A percentile compares a stretch with the other conserved stretches of the same genome.
phyloP scores from a whole-genome alignment of 2,888 invertebrate species.

The Drosophila cyrtoloma region DNA sequence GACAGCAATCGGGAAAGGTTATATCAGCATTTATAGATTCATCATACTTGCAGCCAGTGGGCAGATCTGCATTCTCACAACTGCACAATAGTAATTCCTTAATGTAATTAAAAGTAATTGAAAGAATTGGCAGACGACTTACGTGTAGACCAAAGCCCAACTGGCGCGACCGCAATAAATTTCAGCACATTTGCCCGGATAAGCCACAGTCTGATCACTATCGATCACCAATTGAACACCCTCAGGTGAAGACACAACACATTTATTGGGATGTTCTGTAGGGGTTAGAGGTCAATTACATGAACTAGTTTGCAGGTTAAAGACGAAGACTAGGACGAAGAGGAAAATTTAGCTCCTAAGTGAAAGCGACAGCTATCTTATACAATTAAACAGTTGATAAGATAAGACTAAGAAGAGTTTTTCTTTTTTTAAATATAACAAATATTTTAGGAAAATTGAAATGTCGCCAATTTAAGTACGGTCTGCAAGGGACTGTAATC shows the following conservation, averaged over 20 bases:
- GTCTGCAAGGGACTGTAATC: background rate
- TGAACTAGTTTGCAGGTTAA: background rate
- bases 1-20: constrained; percentile 50
- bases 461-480: background rate
- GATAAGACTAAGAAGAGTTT: too few species aligned
- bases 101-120: background rate
- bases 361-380: background rate
- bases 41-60: constrained; percentile 28
- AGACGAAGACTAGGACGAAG: background rate
- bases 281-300: background rate
- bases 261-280: constrained; percentile 43
- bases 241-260: constrained; percentile 31
- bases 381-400: too few species aligned
- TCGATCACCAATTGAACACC: constrained; percentile 24
- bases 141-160: constrained; percentile 64
- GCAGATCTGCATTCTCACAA: constrained; percentile 16
- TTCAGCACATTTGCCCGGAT: constrained; percentile 54
- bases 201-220: constrained; percentile 11
- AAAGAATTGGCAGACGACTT: background rate
- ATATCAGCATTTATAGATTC: constrained; percentile 14
- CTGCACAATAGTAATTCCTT: constrained; percentile 16
- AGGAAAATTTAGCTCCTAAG: background rate
- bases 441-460: background rate
- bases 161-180: constrained; percentile 59
- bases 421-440: too few species aligned